Evolutionary conservation across 2,113 vertebrate species (phyloP).

Genomic region (Bos indicus): DNA sequence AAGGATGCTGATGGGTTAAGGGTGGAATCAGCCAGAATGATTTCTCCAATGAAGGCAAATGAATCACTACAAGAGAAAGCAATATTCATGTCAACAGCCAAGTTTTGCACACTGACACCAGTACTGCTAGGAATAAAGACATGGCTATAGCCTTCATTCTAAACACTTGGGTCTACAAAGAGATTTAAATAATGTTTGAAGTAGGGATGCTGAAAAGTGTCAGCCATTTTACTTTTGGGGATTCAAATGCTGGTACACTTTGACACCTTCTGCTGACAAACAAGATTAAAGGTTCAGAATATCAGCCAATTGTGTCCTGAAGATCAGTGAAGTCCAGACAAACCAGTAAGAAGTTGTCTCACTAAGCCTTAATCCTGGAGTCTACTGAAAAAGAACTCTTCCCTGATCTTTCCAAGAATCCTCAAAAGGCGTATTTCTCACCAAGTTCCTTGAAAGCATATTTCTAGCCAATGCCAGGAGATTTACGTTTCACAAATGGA

Average conservation of each 20-base stretch:
- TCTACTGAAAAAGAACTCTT: background rate
- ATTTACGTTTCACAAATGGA: background rate
- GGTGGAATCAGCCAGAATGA: background rate
- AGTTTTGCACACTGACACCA: background rate
- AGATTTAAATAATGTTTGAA: background rate
- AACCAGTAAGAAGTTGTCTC: background rate
- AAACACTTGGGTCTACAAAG: background rate
- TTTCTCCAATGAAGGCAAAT: conserved; percentile 12
- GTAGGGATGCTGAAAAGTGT: background rate
- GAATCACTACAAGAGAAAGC: background rate
- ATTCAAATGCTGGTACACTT: background rate
- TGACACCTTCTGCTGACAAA: background rate
- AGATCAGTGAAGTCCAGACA: background rate
- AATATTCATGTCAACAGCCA: background rate
- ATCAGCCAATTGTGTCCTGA: background rate
- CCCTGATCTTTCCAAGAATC: conserved; percentile 1
- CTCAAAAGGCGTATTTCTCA: background rate
- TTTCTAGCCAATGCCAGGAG: background rate
- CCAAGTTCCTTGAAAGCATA: background rate
- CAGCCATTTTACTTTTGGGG: background rate
- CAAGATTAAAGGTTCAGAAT: background rate
- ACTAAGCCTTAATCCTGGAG: background rate
- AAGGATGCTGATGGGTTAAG: background rate
- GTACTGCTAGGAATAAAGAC: background rate
- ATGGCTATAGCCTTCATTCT: background rate